Evolutionary conservation across 2,888 invertebrate species (phyloP).

Genomic region (Ypsolopha sequella): DNA sequence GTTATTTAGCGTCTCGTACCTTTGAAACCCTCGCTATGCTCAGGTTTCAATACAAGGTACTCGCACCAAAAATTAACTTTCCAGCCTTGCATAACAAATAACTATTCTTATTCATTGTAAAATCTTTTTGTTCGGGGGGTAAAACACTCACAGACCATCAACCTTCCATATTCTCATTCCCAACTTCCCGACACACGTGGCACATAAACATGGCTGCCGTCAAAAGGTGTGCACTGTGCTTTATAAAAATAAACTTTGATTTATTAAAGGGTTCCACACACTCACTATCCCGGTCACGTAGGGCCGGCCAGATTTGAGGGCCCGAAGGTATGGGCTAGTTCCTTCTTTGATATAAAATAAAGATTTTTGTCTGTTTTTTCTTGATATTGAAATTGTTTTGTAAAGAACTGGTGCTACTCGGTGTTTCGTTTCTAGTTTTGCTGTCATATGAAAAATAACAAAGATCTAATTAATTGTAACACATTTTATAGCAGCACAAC

Average conservation of each 20-base stretch:
- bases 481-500: too few relatives aligned
- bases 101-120: too few relatives aligned
- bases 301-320: constrained; percentile 50
- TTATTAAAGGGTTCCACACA: constrained; percentile 49
- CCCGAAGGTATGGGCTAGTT: constrained; percentile 32
- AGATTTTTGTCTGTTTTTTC: constrained; percentile 28
- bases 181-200: constrained; percentile 45
- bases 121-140: too few relatives aligned
- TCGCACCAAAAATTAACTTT: too few relatives aligned
- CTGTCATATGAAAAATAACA: too few relatives aligned
- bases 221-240: constrained; percentile 44
- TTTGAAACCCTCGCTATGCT: too few relatives aligned
- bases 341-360: constrained; percentile 53
- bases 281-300: constrained; percentile 40
- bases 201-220: constrained; percentile 52
- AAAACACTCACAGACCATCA: not conserved
- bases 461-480: too few relatives aligned
- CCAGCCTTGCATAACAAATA: too few relatives aligned
- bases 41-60: too few relatives aligned
- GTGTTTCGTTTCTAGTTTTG: too few relatives aligned
- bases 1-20: too few relatives aligned
- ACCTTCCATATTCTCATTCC: constrained; percentile 17
- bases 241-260: constrained; percentile 59
- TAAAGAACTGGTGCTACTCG: too few relatives aligned
- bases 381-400: not conserved